A percentile compares a stretch with the other conserved stretches of the same genome.
phyloP scores from a whole-genome alignment of 2,113 vertebrate species.

The Atherinomorus stipes region DNA sequence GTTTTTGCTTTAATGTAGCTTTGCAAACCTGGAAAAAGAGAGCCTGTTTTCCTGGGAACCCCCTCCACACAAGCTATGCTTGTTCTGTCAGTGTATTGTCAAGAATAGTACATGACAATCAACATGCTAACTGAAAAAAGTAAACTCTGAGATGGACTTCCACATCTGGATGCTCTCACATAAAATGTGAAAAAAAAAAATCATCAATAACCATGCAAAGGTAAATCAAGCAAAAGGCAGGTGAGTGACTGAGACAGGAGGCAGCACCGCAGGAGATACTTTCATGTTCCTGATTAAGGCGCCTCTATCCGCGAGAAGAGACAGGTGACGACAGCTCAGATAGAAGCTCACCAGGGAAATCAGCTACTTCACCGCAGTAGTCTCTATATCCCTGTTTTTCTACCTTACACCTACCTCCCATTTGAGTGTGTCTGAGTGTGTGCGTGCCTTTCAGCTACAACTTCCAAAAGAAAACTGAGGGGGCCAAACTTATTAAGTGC shows the following conservation, averaged over 20 bases:
- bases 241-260: slow-evolving; percentile 63
- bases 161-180: no score
- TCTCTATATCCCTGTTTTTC: slow-evolving; percentile 62
- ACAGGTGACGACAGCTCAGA: slow-evolving; percentile 71
- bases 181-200: slow-evolving; percentile 18
- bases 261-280: slow-evolving; percentile 69
- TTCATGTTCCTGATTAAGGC: slow-evolving; percentile 78
- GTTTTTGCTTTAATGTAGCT: no score
- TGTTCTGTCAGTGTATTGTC: no score
- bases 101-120: no score
- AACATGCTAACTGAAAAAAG: no score
- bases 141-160: no score
- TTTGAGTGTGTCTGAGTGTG: slow-evolving; percentile 3
- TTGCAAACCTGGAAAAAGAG: no score
- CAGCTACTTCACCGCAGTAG: slow-evolving; percentile 56
- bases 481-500: slow-evolving; percentile 74
- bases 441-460: slow-evolving; percentile 30
- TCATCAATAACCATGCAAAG: slow-evolving; percentile 21
- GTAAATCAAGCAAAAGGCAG: slow-evolving; percentile 61
- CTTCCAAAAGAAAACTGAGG: slow-evolving; percentile 59
- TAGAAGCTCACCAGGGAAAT: slow-evolving; percentile 78
- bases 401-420: slow-evolving; percentile 40
- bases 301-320: slow-evolving; percentile 59
- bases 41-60: no score
- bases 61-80: no score